phyloP scores from a whole-genome alignment of 1,140 invertebrate species.

The Meteorus sp. region DNA sequence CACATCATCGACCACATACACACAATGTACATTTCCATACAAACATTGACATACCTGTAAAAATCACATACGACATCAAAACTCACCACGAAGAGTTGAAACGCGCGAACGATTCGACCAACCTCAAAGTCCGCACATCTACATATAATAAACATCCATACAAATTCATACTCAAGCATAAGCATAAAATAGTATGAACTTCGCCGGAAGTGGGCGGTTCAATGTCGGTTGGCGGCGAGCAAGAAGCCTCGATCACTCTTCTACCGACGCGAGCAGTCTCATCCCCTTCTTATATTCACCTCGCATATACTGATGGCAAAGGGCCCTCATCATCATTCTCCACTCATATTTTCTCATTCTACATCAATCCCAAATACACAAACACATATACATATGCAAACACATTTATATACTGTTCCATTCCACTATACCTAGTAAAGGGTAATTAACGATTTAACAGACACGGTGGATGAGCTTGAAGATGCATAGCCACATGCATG shows the following conservation, averaged over 20 bases:
- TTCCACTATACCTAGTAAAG: too few relatives aligned
- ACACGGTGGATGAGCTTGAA: slow-evolving; percentile 41
- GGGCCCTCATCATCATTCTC: not conserved
- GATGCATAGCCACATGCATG: slow-evolving; percentile 22
- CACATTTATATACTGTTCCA: too few relatives aligned
- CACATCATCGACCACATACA: slow-evolving; percentile 2
- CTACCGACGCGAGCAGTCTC: not conserved
- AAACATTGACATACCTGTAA: not conserved
- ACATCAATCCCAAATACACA: not conserved
- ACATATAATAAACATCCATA: too few relatives aligned
- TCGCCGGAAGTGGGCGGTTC: slow-evolving; percentile 51
- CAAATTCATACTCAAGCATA: not conserved
- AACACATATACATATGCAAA: too few relatives aligned
- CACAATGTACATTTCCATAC: too few relatives aligned
- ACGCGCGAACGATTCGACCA: not conserved
- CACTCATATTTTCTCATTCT: slow-evolving; percentile 1
- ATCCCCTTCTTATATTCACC: not conserved
- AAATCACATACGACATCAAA: not conserved
- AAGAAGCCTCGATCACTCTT: slow-evolving; percentile 28
- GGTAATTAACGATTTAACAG: slow-evolving; percentile 54
- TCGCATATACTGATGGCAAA: too few relatives aligned
- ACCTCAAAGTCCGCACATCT: not conserved
- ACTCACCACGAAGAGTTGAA: not conserved
- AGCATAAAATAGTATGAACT: too few relatives aligned
- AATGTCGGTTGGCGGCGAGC: slow-evolving; percentile 34